These are phyloP conservation scores for Amyelois transitella DNA, from an alignment of 1,140 invertebrate species.

Conservation along the genomic window DNA sequence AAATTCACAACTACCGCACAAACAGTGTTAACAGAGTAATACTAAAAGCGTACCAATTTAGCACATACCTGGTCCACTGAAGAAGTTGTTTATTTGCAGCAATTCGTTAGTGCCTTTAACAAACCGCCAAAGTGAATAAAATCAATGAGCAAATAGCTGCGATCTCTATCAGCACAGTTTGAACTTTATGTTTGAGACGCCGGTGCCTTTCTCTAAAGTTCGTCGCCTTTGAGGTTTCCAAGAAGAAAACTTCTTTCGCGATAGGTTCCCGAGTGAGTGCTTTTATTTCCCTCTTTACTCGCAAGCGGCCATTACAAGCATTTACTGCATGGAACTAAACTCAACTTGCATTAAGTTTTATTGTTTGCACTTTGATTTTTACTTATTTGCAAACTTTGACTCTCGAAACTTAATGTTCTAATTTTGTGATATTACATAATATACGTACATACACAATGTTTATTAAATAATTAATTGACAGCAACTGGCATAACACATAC, in stretches of 20 bases:
- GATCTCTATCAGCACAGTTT: conserved; percentile 33
- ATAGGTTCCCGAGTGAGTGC: conserved; percentile 27
- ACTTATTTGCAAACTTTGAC: background rate
- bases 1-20: no score
- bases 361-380: background rate
- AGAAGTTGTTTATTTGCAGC: background rate
- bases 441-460: no score
- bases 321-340: conserved; percentile 2
- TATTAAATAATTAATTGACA: no score
- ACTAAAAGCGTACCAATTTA: no score
- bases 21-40: no score
- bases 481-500: no score
- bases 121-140: conserved; percentile 23
- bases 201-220: conserved; percentile 43
- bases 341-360: background rate
- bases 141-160: conserved; percentile 32
- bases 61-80: background rate
- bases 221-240: conserved; percentile 44
- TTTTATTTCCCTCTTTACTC: conserved; percentile 23
- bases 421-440: no score
- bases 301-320: conserved; percentile 18
- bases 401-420: background rate
- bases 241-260: conserved; percentile 36
- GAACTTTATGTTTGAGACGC: conserved; percentile 41
- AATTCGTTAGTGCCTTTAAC: background rate